Evolutionary conservation across 2,888 invertebrate genomes (phyloP).

Genomic region (Ischnus inquisitorius): DNA sequence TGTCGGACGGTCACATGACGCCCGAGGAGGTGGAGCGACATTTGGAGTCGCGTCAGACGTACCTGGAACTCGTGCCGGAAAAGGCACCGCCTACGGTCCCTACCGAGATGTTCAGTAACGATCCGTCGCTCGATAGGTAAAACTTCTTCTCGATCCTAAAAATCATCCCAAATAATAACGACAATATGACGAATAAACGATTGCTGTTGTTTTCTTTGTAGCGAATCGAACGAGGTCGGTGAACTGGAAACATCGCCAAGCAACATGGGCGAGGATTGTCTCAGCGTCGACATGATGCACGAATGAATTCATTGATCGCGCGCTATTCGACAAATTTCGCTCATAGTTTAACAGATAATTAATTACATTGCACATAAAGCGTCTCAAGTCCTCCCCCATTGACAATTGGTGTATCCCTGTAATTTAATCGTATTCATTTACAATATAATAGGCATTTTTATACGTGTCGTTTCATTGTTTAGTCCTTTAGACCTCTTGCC

Average conservation of each 20-base stretch:
- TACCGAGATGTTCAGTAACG: slow-evolving; percentile 97
- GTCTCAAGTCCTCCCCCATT: slow-evolving; percentile 31
- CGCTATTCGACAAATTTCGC: slow-evolving; percentile 49
- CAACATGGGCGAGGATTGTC: slow-evolving; percentile 93
- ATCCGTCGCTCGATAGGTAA: slow-evolving; percentile 94
- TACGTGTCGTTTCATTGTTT: slow-evolving; percentile 29
- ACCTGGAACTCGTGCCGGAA: slow-evolving; percentile 93
- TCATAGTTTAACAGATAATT: slow-evolving; percentile 47
- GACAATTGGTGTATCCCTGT: slow-evolving; percentile 57
- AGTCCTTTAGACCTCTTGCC: neutral
- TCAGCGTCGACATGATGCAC: slow-evolving; percentile 89
- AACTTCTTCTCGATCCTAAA: slow-evolving; percentile 14
- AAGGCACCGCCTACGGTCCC: slow-evolving; percentile 96
- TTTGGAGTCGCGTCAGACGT: slow-evolving; percentile 93
- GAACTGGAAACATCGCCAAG: slow-evolving; percentile 93
- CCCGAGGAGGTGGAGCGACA: slow-evolving; percentile 96
- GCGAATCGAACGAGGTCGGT: slow-evolving; percentile 93
- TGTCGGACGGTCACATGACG: slow-evolving; percentile 94
- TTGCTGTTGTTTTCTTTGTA: slow-evolving; percentile 84
- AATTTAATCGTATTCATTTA: slow-evolving; percentile 62
- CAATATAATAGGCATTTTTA: slow-evolving; percentile 68
- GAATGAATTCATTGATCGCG: slow-evolving; percentile 82
- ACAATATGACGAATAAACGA: neutral
- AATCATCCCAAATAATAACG: neutral
- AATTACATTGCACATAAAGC: slow-evolving; percentile 58